Conservation (phyloP, 2,888 invertebrate genomes). For the Cynaeus angustus region DNA sequence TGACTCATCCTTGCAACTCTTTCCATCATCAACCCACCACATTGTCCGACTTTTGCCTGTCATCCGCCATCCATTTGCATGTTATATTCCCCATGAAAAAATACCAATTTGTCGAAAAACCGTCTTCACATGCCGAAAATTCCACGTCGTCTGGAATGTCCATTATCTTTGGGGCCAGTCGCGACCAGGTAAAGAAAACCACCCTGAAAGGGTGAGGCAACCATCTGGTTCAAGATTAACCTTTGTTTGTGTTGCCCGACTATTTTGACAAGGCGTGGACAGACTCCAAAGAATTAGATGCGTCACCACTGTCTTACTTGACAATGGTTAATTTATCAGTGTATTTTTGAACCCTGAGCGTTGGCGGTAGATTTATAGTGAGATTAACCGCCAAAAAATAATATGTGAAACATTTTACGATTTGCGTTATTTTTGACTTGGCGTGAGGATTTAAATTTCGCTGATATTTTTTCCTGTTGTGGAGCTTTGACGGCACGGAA, state of each 20-base stretch:
- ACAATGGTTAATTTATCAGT: no score
- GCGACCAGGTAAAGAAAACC: conserved; percentile 23
- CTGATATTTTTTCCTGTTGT: no score
- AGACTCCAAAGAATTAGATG: not conserved
- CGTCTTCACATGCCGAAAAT: conserved; percentile 14
- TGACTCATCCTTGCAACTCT: conserved; percentile 1
- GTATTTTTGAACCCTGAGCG: not conserved
- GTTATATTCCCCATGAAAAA: not conserved
- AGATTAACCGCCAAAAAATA: conserved; percentile 6
- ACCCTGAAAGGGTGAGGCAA: conserved; percentile 13
- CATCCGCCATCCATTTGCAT: conserved; percentile 12
- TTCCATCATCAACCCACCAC: not conserved
- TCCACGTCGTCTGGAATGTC: conserved; percentile 18
- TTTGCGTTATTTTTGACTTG: conserved; percentile 3
- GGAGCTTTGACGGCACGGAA: no score
- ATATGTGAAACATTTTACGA: conserved; percentile 7
- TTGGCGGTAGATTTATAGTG: conserved; percentile 3
- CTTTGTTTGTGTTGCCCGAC: conserved; percentile 27
- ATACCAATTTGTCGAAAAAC: conserved; percentile 1
- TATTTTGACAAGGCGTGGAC: conserved; percentile 36
- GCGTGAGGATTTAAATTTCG: not conserved
- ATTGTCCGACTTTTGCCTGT: conserved; percentile 4
- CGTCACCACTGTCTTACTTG: no score
- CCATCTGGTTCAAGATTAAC: conserved; percentile 24
- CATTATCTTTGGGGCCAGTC: conserved; percentile 9